Percentiles rank a stretch among this genome's conserved stretches.
phyloP scores from a whole-genome alignment of 2,888 invertebrate genomes.

The Drosophila merina region DNA sequence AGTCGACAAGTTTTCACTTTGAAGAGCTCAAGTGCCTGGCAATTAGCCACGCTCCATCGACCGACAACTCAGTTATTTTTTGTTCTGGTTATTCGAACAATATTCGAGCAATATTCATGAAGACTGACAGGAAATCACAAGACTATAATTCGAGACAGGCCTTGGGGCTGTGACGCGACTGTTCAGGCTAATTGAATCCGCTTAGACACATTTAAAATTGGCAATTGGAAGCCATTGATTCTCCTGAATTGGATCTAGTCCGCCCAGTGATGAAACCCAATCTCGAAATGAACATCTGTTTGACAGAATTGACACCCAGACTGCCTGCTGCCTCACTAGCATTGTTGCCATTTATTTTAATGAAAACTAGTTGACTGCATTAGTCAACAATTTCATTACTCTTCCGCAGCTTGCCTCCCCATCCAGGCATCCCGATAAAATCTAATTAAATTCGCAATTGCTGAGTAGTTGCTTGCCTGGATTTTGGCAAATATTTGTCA shows the following conservation, averaged over 20 bases:
- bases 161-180: conserved; percentile 27
- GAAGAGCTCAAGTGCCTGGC: conserved; percentile 51
- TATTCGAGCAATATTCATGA: conserved; percentile 49
- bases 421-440: conserved; percentile 48
- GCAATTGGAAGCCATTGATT: conserved; percentile 19
- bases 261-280: conserved; percentile 8
- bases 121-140: conserved; percentile 79
- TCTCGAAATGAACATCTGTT: conserved; percentile 15
- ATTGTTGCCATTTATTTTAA: conserved; percentile 57
- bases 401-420: conserved; percentile 3
- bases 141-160: conserved; percentile 61
- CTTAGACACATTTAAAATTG: conserved; percentile 8
- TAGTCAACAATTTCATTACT: conserved; percentile 34
- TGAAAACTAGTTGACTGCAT: conserved; percentile 73
- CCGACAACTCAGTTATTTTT: conserved; percentile 66
- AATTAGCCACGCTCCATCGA: conserved; percentile 74
- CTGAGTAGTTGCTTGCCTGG: conserved; percentile 33
- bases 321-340: not conserved
- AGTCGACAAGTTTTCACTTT: conserved; percentile 62
- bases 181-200: conserved; percentile 55
- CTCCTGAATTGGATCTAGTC: not conserved
- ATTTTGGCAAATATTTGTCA: conserved; percentile 74
- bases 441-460: conserved; percentile 72
- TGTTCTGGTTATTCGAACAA: conserved; percentile 34
- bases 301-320: not conserved